Conservation (phyloP, 2,888 invertebrate genomes). For the Dorcus parallelipipedus region DNA sequence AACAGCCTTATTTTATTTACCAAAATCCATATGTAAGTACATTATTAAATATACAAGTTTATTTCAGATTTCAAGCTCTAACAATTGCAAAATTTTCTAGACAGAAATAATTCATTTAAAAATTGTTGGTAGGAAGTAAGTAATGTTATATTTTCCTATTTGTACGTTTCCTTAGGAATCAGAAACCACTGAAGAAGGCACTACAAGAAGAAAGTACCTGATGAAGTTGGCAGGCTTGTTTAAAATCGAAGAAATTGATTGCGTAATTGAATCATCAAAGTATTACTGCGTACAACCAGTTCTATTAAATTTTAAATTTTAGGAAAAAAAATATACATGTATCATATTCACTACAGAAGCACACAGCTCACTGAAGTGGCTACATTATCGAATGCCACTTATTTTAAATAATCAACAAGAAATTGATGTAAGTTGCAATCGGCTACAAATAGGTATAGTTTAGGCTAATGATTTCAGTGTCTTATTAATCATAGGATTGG, state of each 20-base stretch:
- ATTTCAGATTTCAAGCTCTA: neutral
- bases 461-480: neutral
- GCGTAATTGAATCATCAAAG: neutral
- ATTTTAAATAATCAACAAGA: conserved; percentile 66
- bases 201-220: conserved; percentile 62
- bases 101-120: no score
- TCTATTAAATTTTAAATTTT: neutral
- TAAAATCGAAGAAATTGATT: conserved; percentile 45
- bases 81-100: no score
- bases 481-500: conserved; percentile 58
- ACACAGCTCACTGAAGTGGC: conserved; percentile 62
- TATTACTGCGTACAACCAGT: neutral
- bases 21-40: conserved; percentile 31
- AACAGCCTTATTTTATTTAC: conserved; percentile 75
- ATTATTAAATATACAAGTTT: neutral
- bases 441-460: neutral
- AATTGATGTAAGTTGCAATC: conserved; percentile 52
- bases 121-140: no score
- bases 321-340: conserved; percentile 47
- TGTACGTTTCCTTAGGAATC: conserved; percentile 6
- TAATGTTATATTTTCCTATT: neutral
- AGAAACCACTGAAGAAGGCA: conserved; percentile 50
- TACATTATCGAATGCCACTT: conserved; percentile 81
- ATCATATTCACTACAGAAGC: conserved; percentile 76
- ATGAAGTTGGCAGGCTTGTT: conserved; percentile 74